Evolutionary conservation across 2,797 vertebrate species (phyloP).

Genomic region (Diglossa cyanea): DNA sequence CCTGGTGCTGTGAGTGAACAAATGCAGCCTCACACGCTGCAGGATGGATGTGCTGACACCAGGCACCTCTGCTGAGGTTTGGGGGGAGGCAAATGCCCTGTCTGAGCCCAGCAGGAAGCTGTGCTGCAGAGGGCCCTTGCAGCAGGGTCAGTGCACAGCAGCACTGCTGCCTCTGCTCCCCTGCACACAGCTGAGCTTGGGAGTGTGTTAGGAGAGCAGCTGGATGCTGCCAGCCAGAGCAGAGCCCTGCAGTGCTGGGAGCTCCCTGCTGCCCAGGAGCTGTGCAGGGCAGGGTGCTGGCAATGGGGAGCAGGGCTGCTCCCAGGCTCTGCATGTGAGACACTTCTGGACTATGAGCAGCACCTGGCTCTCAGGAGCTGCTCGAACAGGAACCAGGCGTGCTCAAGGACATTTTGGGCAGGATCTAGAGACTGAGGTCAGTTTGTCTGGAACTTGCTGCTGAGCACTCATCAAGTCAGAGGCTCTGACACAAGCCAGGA

Average conservation of each 20-base stretch:
- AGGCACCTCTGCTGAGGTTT: not conserved
- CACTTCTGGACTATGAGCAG: not conserved
- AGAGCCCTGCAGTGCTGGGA: not conserved
- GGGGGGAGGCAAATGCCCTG: accelerated
- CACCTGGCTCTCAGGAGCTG: not conserved
- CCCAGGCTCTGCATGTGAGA: accelerated
- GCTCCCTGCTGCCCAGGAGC: not conserved
- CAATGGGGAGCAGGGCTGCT: not conserved
- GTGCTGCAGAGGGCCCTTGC: not conserved
- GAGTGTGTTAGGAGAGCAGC: not conserved
- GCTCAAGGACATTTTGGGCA: not conserved
- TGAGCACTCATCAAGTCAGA: not conserved
- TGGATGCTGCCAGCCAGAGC: not conserved
- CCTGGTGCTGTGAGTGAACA: not conserved
- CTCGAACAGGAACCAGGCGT: not conserved
- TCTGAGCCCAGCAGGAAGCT: not conserved
- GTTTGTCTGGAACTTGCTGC: not conserved
- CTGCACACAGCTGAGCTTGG: not conserved
- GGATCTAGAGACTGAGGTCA: accelerated
- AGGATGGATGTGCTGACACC: not conserved
- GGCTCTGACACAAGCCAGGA: not conserved
- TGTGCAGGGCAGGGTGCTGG: not conserved
- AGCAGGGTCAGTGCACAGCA: not conserved
- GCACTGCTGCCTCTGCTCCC: not conserved
- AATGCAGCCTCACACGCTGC: accelerated